Percentiles rank a stretch among this genome's conserved stretches.
phyloP scores from a whole-genome alignment of 2,888 invertebrate species.

The Listrodromus nycthemerus region DNA sequence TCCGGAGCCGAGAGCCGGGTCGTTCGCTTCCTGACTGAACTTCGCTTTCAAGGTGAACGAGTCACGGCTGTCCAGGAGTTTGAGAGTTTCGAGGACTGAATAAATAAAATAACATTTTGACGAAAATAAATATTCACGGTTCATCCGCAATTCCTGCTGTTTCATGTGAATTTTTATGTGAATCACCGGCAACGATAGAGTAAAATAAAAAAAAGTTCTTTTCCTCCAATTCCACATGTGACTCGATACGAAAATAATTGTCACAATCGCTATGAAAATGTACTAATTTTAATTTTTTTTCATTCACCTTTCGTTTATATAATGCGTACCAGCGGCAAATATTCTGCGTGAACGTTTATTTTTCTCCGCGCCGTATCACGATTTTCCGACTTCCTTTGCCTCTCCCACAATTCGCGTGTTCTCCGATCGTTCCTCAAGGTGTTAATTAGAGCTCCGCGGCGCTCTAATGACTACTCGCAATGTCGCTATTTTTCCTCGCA shows the following conservation, averaged over 20 bases:
- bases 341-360: not conserved
- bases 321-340: not conserved
- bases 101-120: not conserved
- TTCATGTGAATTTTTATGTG: not conserved
- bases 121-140: not conserved
- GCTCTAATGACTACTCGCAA: not conserved
- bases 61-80: constrained; percentile 29
- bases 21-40: constrained; percentile 61
- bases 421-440: not conserved
- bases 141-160: not conserved
- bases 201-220: too few relatives aligned
- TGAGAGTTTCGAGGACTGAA: constrained; percentile 12
- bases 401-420: not conserved
- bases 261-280: too few relatives aligned
- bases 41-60: constrained; percentile 71
- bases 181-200: not conserved
- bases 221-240: too few relatives aligned
- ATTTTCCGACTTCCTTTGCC: not conserved
- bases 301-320: too few relatives aligned
- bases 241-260: too few relatives aligned
- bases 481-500: not conserved
- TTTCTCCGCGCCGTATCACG: not conserved
- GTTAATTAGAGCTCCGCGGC: not conserved
- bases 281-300: too few relatives aligned
- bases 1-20: constrained; percentile 40